Base-by-base conservation (phyloP, 2,888 invertebrate genomes). In the Ectobius pallidus region DNA sequence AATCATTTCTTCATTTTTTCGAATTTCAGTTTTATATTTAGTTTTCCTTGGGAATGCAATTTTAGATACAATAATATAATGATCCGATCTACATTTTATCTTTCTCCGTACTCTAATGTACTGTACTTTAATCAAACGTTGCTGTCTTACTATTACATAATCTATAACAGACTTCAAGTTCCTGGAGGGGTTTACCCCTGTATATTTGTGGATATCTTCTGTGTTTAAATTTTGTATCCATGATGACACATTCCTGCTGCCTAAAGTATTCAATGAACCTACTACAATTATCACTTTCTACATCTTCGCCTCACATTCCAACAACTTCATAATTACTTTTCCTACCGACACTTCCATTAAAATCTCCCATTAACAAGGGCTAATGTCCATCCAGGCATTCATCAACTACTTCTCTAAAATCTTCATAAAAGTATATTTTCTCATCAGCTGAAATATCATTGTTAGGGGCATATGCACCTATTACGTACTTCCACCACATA, bases 71-170 rank as follows among this genome's bases (percentile, higher is more conserved):
- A 46, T n/a, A n/a, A 46, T 46, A 46, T 46, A n/a, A 46, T 46
- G 46, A 46, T 46, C 46, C 46, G 46, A 11, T n/a, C 46, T n/a
- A 46, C 46, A 46, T 46, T 11, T n/a, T n/a, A 46, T n/a, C 18
- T n/a, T n/a, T n/a, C 46, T 46, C 18, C 18, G 14, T n/a, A 46
- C 46, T n/a, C 46, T 46, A 11, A 46, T n/a, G n/a, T 46, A 7
- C n/a, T 46, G 46, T 11, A 46, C 18, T n/a, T 46, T 46, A 46
- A 46, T 46, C 18, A 46, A 46, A 14, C 18, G 46, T 46, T 46
- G 46, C 18, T n/a, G 14, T 46, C 46, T 46, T n/a, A 46, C 46
- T n/a, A 46, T 46, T 46, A 46, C 46, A n/a, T 46, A 46, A n/a
- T n/a, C n/a, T n/a, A n/a, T n/a, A n/a, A n/a, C 3, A 46, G 34